phyloP scores from a whole-genome alignment of 2,113 vertebrate genomes.

The Equus quagga region DNA sequence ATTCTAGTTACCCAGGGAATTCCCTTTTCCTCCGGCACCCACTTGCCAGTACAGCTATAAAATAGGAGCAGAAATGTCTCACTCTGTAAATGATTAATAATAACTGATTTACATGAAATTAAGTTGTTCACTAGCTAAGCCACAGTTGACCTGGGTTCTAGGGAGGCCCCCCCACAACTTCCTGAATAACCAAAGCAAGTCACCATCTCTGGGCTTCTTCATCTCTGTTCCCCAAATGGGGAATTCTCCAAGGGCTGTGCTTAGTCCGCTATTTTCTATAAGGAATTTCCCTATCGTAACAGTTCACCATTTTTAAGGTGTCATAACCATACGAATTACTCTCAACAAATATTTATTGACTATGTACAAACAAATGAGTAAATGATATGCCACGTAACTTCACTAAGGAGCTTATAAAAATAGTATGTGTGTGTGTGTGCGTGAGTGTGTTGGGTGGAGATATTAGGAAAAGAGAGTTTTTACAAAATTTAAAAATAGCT shows the following conservation, averaged over 20 bases:
- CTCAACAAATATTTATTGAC: constrained; percentile 24
- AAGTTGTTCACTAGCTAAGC: constrained; percentile 25
- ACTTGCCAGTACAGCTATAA: constrained; percentile 65
- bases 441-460: neutral
- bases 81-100: constrained; percentile 67
- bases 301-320: neutral
- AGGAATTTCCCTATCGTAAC: neutral
- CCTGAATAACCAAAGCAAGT: neutral
- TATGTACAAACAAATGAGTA: neutral
- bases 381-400: neutral
- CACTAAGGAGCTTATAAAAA: neutral
- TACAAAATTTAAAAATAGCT: neutral
- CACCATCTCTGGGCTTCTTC: neutral
- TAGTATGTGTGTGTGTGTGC: neutral
- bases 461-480: neutral
- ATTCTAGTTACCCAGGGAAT: constrained; percentile 72
- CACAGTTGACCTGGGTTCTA: neutral
- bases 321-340: neutral
- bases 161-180: neutral
- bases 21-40: constrained; percentile 75
- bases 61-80: constrained; percentile 68
- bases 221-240: neutral
- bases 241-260: neutral
- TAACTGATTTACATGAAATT: constrained; percentile 65
- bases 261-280: neutral